Percentiles rank a stretch among this genome's conserved stretches.
These are phyloP conservation scores for Akabosia matsudoensis DNA, from an alignment of 1,140 invertebrate genomes.

Conservation along the genomic window DNA sequence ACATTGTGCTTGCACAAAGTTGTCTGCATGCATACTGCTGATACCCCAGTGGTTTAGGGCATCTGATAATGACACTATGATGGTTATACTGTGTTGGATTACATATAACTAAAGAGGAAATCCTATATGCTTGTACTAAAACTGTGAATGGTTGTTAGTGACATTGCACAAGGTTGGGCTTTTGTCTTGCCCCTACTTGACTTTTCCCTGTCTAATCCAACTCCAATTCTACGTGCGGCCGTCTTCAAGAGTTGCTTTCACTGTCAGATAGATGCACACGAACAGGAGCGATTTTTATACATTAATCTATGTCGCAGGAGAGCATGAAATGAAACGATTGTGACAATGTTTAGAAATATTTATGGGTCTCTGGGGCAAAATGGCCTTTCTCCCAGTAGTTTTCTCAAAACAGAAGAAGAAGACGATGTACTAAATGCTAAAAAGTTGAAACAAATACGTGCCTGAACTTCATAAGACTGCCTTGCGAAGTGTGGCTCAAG, in stretches of 20 bases:
- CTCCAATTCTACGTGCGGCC: slow-evolving; percentile 6
- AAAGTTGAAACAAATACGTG: too few species aligned
- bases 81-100: too few species aligned
- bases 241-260: neutral
- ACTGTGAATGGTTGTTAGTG: neutral
- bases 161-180: neutral
- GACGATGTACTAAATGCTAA: too few species aligned
- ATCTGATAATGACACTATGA: too few species aligned
- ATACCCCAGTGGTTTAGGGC: too few species aligned
- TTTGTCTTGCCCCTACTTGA: neutral
- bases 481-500: slow-evolving; percentile 2
- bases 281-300: neutral
- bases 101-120: too few species aligned
- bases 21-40: too few species aligned
- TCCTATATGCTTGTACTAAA: neutral
- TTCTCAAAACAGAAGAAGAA: neutral
- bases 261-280: neutral
- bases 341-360: slow-evolving; percentile 40
- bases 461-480: too few species aligned
- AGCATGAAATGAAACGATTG: slow-evolving; percentile 38
- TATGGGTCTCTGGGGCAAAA: slow-evolving; percentile 35
- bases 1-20: too few species aligned
- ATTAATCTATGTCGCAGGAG: slow-evolving; percentile 31
- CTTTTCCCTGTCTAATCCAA: slow-evolving; percentile 17
- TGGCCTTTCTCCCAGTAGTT: slow-evolving; percentile 5